Evolutionary conservation across 2,888 invertebrate genomes (phyloP).

Genomic region (Petrolisthes cinctipes): DNA sequence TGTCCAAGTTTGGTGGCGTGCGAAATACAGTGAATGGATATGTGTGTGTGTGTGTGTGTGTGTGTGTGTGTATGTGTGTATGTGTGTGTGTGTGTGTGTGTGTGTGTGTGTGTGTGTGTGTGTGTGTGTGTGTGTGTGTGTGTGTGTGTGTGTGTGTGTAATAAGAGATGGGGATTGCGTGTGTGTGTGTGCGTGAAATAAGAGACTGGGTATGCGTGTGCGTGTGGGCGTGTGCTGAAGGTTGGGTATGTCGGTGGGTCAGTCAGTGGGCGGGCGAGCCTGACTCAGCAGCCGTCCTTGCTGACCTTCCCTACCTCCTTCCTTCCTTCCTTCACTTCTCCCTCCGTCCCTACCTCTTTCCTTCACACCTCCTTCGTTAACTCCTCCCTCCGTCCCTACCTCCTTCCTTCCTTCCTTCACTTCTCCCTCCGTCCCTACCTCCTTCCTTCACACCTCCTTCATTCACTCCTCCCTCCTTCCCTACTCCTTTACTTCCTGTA

Average conservation of each 20-base stretch:
- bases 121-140: constrained; percentile 8
- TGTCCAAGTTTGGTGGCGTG: no score
- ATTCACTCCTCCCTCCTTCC: not conserved
- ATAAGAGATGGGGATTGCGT: not conserved
- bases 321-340: not conserved
- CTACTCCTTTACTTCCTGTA: not conserved
- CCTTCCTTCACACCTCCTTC: not conserved
- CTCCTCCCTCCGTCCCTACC: not conserved
- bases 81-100: constrained; percentile 1
- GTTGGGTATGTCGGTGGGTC: not conserved
- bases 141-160: constrained; percentile 11
- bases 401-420: not conserved
- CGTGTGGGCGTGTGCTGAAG: not conserved
- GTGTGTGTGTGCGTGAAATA: not conserved
- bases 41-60: not conserved
- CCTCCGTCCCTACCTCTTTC: not conserved
- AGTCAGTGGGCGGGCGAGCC: not conserved
- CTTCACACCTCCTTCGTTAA: not conserved
- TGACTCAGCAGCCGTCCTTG: not conserved
- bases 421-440: not conserved
- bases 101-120: constrained; percentile 3
- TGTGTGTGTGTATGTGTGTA: not conserved
- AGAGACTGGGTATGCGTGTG: not conserved
- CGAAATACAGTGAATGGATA: no score
- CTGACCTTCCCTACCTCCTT: not conserved